Evolutionary conservation across 2,113 vertebrate species (phyloP).

Genomic region (human (Homo sapiens)): GRCh38 chr6:17408001-17408500

Average conservation of each 20-base stretch:
- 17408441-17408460: neutral
- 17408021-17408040: neutral
- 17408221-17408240: neutral
- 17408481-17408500: neutral
- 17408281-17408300: neutral
- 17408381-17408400: neutral
- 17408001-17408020: neutral
- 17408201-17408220: neutral
- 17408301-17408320: neutral
- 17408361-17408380: neutral
- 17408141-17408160: neutral
- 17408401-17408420: neutral
- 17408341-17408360: neutral
- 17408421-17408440: neutral
- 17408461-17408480: neutral
- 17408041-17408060: neutral
- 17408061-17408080: constrained; percentile 12
- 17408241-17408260: neutral
- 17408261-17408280: neutral
- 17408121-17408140: neutral
- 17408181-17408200: neutral
- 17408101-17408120: neutral
- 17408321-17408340: no score
- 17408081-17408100: neutral
- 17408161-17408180: neutral